Evolutionary conservation across 2,797 vertebrate species (phyloP), one percentile per base, ranked within the genome.

Genomic region (Xyrichtys novacula): DNA sequence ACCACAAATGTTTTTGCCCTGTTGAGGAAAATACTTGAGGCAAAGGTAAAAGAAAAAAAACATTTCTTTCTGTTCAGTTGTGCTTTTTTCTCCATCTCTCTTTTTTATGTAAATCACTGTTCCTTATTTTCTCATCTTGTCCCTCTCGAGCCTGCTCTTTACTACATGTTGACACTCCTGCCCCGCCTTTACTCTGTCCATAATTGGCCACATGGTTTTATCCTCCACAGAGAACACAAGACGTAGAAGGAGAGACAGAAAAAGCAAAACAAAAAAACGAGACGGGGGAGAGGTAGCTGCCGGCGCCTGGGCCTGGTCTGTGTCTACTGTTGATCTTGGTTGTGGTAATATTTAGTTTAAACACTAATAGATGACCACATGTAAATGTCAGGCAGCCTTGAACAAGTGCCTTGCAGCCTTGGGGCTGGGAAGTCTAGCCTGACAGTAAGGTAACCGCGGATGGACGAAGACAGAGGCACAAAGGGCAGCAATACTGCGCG

Each of bases 271-370:
- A 42, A 55, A 67, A 61, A 66, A 43, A 5, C n/a, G 57, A 63
- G 67, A 53, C 72, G 74, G 63, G 72, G 84, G 77, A 67, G 75
- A 55, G 80, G 75, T 71, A 40, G 38, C 67, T 71, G 77, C 74
- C 7, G 58, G 63, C 63, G 71, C 70, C 74, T 72, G 65, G 68
- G 68, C 76, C 85, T 87, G 82, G 82, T 86, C 72, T 78, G 48
- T 76, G 76, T 89, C 81, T 85, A 38, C 74, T 87, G 78, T 89
- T 90, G 88, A 88, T 89, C 71, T 87, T 90, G 73, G 80, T 86
- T 83, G 76, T 73, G 82, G 83, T 85, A 83, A 83, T 89, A 90
- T 90, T 91, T 90, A 82, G 83, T 85, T 90, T 74, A 85, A 89
- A 87, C 76, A 78, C 59, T 79, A 82, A 86, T 81, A 85, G 74